Evolutionary conservation across 2,888 invertebrate species (phyloP), one percentile per base, ranked within the genome.

Genomic region (Tinea semifulvella): DNA sequence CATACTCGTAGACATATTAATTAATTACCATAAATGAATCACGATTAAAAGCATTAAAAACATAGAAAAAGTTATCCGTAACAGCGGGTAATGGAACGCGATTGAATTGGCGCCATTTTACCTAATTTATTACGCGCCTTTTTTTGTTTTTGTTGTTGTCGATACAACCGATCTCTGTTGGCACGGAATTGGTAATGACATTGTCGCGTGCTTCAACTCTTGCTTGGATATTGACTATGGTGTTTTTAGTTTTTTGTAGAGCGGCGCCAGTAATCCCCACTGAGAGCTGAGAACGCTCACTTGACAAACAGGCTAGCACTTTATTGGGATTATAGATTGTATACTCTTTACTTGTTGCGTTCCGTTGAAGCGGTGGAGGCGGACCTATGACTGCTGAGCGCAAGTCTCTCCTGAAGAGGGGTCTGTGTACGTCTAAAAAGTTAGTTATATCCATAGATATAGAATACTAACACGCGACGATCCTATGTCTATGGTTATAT

Each of bases 161-260:
- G 36, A 36, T 36, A 18, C 36, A 18, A 18, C 68, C 61, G 60
- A 38, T 51, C 51, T 51, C 51, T 56, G 49, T 65, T 64, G 56
- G 58, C 61, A 56, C 66, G 62, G 60, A 68, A 68, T 69, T 68
- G 70, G 74, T 74, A 79, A 75, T 77, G 76, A 52, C 54, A 53
- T 55, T 62, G 67, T 74, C 74, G 18, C 16, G 18, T 18, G 72
- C 71, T 68, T 63, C 49, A 51, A 48, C 48, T 56, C 51, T 53
- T 60, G 63, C 64, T 59, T 58, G 59, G 50, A 49, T 60, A 70
- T 68, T 70, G 64, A 65, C 64, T 61, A 66, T 63, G 60, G 61
- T 73, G 68, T 70, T 77, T 77, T 76, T 73, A 69, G 72, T 75
- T 76, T 77, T 77, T 79, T 76, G 65, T 55, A 52, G 60, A 59